Conservation (phyloP, 2,797 vertebrate species). For the Vipera latastei region DNA sequence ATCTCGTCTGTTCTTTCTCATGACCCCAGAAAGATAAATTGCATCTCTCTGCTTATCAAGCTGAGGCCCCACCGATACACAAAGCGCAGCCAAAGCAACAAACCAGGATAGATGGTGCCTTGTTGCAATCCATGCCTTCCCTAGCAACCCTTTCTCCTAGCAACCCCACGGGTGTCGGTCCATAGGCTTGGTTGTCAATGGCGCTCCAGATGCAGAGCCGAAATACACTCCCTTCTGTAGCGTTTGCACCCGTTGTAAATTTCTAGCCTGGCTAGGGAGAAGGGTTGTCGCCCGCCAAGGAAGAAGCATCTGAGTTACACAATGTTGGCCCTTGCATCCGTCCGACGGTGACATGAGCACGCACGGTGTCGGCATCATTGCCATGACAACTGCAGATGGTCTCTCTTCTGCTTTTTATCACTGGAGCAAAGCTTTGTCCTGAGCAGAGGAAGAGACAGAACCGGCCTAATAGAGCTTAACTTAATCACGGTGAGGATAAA, state of each 20-base stretch:
- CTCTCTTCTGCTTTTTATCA: neutral
- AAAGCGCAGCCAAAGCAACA: too few species aligned
- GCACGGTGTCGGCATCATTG: neutral
- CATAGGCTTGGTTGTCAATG: neutral
- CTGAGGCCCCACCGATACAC: too few species aligned
- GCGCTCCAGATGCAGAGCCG: too few species aligned
- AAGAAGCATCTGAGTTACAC: neutral
- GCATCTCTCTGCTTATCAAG: too few species aligned
- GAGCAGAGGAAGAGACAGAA: constrained; percentile 5
- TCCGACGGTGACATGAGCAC: neutral
- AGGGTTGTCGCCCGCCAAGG: neutral
- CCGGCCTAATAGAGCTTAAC: constrained; percentile 53
- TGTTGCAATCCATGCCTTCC: neutral
- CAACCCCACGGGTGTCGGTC: neutral
- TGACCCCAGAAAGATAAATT: too few species aligned
- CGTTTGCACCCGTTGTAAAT: neutral
- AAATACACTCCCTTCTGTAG: neutral
- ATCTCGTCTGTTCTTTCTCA: too few species aligned
- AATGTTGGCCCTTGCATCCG: neutral
- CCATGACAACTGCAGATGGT: neutral
- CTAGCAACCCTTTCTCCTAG: neutral
- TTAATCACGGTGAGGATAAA: constrained; percentile 58
- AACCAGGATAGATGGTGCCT: neutral
- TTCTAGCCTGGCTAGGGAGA: neutral
- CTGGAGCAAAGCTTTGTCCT: neutral